Evolutionary conservation across 2,797 vertebrate genomes (phyloP).

Genomic region (Sebastes glaucus): DNA sequence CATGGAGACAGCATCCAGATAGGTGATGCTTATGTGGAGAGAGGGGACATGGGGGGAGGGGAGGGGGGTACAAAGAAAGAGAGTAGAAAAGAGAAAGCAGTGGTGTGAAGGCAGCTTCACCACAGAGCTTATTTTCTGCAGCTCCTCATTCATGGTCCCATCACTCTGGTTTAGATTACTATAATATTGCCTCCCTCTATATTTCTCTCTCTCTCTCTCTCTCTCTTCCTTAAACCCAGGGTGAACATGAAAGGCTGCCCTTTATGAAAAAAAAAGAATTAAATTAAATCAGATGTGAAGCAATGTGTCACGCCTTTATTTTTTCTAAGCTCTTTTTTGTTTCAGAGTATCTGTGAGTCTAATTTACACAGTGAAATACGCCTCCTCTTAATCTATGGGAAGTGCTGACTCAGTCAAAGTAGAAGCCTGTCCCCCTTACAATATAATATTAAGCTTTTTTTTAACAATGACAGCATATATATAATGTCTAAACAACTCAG

Average conservation of each 20-base stretch:
- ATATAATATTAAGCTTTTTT: background rate
- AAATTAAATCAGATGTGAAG: constrained; percentile 2
- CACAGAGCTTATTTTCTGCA: constrained; percentile 32
- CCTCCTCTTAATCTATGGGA: background rate
- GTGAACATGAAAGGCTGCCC: constrained; percentile 6
- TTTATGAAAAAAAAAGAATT: background rate
- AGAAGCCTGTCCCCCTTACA: background rate
- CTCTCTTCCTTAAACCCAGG: background rate
- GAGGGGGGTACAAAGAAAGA: constrained; percentile 4
- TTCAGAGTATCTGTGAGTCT: constrained; percentile 1
- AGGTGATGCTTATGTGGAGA: constrained; percentile 44
- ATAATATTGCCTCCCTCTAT: constrained; percentile 28
- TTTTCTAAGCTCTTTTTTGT: background rate
- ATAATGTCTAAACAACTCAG: background rate
- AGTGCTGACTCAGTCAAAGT: constrained; percentile 1
- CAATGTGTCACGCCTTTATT: background rate
- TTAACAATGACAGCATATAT: background rate
- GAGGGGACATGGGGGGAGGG: background rate
- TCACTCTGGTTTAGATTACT: constrained; percentile 51
- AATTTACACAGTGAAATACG: background rate
- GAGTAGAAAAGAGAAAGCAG: constrained; percentile 26
- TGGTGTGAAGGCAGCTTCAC: constrained; percentile 31
- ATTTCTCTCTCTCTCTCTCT: background rate
- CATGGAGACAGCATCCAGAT: constrained; percentile 76
- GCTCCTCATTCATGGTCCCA: constrained; percentile 52